Evolutionary conservation across 2,113 vertebrate species (phyloP), one percentile per base, ranked within the genome.

Genomic region (Theropithecus gelada): DNA sequence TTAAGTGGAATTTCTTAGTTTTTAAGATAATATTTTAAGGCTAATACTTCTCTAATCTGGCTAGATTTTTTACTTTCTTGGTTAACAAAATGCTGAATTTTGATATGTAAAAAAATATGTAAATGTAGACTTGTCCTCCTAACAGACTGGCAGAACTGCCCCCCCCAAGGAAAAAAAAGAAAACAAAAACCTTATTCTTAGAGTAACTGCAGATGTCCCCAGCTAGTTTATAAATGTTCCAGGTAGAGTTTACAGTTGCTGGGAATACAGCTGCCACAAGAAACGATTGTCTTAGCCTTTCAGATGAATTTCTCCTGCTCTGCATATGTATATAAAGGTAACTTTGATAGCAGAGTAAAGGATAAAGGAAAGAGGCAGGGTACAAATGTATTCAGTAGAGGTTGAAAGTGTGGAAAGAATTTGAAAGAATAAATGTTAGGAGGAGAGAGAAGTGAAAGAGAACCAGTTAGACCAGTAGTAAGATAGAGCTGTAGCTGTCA

Each of bases 11-110:
- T 57, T 93, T 38, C 73, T 83, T 80, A 45, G 13, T 76, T 18
- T 93, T 45, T 79, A 57, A 90, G 70, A 90, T 84, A 90, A 35
- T 72, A 84, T 73, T 95, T 96, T 97, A 84, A 95, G 50, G 57
- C 25, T 43, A 43, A 13, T 48, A 88, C 55, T 91, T 94, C 38
- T 97, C 23, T 76, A 20, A 6, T 55, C 32, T 96, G 23, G 3
- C 4, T 89, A 84, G 30, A 64, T 70, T 66, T 98, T 93, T 88
- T n/a, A 75, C 18, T 83, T 45, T 82, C 30, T 68, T 96, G 14
- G 88, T 95, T 59, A 87, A 66, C 48, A 96, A 96, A 96, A 88
- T 92, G 59, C 57, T 90, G 14, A 90, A 64, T 79, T 92, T 89
- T 57, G 22, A 38, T 57, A 88, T 4, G 5, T 50, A 30, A n/a